Conservation (phyloP, 2,113 vertebrate species). For the Felis chaus region DNA sequence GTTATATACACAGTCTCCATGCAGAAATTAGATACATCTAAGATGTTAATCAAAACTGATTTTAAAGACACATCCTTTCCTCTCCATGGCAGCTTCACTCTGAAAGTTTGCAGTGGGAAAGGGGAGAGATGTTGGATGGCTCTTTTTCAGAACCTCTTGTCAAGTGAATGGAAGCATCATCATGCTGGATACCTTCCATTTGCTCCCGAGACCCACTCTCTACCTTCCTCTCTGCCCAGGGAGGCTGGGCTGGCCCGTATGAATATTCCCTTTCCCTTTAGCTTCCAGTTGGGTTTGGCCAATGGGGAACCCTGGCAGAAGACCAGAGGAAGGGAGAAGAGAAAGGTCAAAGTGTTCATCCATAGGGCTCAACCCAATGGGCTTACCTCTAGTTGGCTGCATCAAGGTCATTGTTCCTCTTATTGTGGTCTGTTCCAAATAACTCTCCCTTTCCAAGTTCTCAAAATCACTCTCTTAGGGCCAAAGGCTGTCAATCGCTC, state of each 20-base stretch:
- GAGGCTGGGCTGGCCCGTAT: not conserved
- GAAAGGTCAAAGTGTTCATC: not conserved
- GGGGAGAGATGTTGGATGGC: not conserved
- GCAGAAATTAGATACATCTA: not conserved
- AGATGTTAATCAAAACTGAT: constrained; percentile 8
- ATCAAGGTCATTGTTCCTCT: not conserved
- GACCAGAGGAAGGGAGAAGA: not conserved
- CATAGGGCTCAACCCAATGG: not conserved
- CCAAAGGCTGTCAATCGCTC: not conserved
- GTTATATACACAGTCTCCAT: not conserved
- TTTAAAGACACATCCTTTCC: not conserved
- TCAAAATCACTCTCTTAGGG: not conserved
- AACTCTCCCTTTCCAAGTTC: not conserved
- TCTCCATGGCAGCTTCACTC: not conserved
- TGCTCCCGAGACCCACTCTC: not conserved
- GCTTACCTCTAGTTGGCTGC: not conserved
- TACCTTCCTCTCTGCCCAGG: not conserved
- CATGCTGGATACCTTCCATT: not conserved
- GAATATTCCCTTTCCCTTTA: not conserved
- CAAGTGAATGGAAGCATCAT: not conserved
- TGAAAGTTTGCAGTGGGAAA: not conserved
- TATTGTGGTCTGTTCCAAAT: not conserved
- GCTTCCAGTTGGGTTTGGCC: not conserved
- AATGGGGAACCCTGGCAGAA: not conserved
- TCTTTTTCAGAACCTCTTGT: not conserved